phyloP scores from a whole-genome alignment of 2,888 invertebrate species.

The Drosophila aldrichi region DNA sequence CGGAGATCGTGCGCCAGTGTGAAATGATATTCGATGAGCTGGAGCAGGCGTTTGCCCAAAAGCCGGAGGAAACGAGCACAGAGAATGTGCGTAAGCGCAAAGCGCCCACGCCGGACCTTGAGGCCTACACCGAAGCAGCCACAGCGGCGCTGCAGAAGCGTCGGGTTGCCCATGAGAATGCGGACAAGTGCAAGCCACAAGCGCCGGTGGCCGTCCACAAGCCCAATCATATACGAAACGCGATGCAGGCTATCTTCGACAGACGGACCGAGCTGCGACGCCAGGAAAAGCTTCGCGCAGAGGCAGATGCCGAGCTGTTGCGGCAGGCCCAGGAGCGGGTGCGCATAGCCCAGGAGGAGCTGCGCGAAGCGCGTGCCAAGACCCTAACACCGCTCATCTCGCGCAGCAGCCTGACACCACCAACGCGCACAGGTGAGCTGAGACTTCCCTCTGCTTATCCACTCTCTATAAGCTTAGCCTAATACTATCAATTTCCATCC shows the following conservation, averaged over 20 bases:
- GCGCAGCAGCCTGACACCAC: constrained; percentile 76
- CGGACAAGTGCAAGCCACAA: constrained; percentile 85
- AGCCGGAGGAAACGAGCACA: constrained; percentile 62
- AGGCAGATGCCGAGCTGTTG: constrained; percentile 75
- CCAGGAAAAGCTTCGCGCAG: constrained; percentile 71
- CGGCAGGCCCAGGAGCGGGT: constrained; percentile 83
- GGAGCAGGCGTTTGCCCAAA: constrained; percentile 84
- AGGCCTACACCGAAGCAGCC: constrained; percentile 81
- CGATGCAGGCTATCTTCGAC: constrained; percentile 86
- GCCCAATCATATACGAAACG: constrained; percentile 87
- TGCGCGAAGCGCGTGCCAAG: constrained; percentile 61
- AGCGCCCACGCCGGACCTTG: constrained; percentile 80
- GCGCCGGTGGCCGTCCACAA: constrained; percentile 85
- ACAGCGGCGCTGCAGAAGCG: constrained; percentile 86
- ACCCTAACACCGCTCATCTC: constrained; percentile 81
- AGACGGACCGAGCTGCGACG: constrained; percentile 81
- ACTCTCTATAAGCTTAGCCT: neutral
- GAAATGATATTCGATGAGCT: constrained; percentile 94
- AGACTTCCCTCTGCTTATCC: neutral
- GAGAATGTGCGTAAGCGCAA: constrained; percentile 69
- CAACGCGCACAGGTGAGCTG: constrained; percentile 60
- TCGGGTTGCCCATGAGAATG: constrained; percentile 90
- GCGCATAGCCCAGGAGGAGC: constrained; percentile 79
- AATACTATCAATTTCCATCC: neutral
- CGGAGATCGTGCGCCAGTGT: constrained; percentile 92